Base-by-base conservation (phyloP, 2,888 invertebrate genomes). In the Drosophila infuscata region DNA sequence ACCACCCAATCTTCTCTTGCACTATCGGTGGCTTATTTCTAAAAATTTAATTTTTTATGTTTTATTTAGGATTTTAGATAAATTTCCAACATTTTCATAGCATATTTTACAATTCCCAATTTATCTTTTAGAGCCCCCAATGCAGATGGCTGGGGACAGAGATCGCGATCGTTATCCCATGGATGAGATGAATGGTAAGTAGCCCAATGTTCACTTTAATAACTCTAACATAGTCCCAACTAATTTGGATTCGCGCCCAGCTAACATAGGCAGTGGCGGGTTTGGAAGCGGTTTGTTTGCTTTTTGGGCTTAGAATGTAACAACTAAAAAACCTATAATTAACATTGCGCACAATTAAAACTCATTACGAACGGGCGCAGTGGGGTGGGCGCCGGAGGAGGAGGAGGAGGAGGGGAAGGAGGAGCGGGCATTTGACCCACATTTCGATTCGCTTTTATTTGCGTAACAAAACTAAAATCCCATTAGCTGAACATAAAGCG, bases 151-250 rank as follows among this genome's bases (percentile, higher is more conserved):
- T 33, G 83, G 73, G 5, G 85, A 87, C 30, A 72, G 88, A 61
- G 83, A 87, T 70, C 68, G 68, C 20, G 75, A 73, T 67, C 78
- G 76, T 46, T 89, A 88, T 77, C 90, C 90, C 15, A 76, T 85
- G 68, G 83, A 89, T 5, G 81, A 88, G 48, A 78, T 91, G 70
- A 91, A 88, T 64, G 91, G 92, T 91, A 82, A 85, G 91, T 38
- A n/a, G 17, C 2, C 0, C 29, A 32, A 62, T 43, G 36, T 56
- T 7, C 7, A 9, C 0, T 17, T 29, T 30, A 46, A 8, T 30
- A 17, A 59, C 43, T 41, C 32, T 54, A 70, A 69, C 48, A 51
- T 29, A 9, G 17, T 49, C 77, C 79, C 70, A 73, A 80, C 75
- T 78, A 82, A 84, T 76, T 69, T 65, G 86, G 86, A 86, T 83